Evolutionary conservation across 2,888 invertebrate genomes (phyloP).

Genomic region (Lithophane semibrunnea): DNA sequence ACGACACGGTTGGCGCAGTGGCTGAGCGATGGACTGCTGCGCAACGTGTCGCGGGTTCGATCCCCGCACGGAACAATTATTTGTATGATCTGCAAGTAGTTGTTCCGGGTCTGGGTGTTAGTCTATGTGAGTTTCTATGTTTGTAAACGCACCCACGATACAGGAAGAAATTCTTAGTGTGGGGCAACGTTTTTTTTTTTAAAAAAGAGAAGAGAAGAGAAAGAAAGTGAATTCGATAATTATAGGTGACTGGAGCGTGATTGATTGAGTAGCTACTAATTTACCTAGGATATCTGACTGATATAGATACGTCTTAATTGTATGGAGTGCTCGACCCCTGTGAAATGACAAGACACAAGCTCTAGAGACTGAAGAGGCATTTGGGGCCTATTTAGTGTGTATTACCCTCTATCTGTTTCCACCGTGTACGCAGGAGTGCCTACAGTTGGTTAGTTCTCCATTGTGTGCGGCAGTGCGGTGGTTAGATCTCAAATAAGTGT

Average conservation of each 20-base stretch:
- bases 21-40: too few relatives aligned
- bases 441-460: conserved; percentile 41
- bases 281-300: conserved; percentile 63
- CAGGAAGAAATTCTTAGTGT: too few relatives aligned
- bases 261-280: conserved; percentile 70
- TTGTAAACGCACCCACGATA: too few relatives aligned
- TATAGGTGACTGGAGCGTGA: conserved; percentile 67
- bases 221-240: too few relatives aligned
- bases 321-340: conserved; percentile 33
- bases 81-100: too few relatives aligned
- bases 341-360: conserved; percentile 55
- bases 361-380: conserved; percentile 44
- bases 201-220: too few relatives aligned
- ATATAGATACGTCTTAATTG: conserved; percentile 25
- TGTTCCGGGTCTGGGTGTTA: too few relatives aligned
- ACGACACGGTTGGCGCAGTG: too few relatives aligned
- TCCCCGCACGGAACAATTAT: too few relatives aligned
- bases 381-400: conserved; percentile 51
- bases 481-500: conserved; percentile 55
- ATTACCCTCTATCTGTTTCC: conserved; percentile 48
- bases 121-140: too few relatives aligned
- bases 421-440: conserved; percentile 30
- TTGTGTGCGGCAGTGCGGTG: conserved; percentile 37
- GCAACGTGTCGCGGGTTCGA: too few relatives aligned
- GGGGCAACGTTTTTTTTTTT: too few relatives aligned